A percentile compares a stretch with the other conserved stretches of the same genome.
These are phyloP conservation scores for Manis javanica DNA, from an alignment of 2,797 vertebrate genomes.

Conservation along the genomic window DNA sequence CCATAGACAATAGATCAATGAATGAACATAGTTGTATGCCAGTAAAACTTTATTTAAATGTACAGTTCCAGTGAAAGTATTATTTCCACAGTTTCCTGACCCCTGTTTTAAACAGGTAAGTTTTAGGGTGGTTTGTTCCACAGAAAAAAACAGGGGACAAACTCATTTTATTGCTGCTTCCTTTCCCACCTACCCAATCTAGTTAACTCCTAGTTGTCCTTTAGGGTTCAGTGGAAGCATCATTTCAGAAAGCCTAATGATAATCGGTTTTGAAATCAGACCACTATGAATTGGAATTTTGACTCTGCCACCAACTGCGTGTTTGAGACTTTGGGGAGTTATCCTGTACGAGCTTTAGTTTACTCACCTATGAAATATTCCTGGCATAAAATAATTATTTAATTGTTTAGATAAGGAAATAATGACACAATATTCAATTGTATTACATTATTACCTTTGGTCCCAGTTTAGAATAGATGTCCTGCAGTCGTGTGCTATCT, in stretches of 20 bases:
- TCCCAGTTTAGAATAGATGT: not conserved
- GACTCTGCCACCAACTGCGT: not conserved
- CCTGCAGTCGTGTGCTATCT: not conserved
- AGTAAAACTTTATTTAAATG: constrained; percentile 6
- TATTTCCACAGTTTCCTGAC: not conserved
- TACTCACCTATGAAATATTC: not conserved
- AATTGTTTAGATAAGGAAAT: not conserved
- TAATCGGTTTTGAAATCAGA: not conserved
- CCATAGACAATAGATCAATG: not conserved
- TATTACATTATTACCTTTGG: not conserved
- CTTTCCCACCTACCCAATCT: not conserved
- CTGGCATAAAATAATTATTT: not conserved
- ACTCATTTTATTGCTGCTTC: not conserved
- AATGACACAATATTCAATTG: too few relatives aligned
- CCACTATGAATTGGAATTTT: not conserved
- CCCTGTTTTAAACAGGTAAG: not conserved
- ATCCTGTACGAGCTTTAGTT: not conserved
- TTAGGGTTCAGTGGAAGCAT: not conserved
- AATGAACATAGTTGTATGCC: not conserved
- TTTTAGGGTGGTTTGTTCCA: not conserved
- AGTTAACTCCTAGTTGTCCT: not conserved
- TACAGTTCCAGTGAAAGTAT: not conserved
- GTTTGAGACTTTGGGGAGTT: not conserved
- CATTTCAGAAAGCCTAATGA: not conserved
- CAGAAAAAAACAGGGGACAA: not conserved